phyloP scores from a whole-genome alignment of 2,888 invertebrate species.

The Phytoseiulus persimilis region DNA sequence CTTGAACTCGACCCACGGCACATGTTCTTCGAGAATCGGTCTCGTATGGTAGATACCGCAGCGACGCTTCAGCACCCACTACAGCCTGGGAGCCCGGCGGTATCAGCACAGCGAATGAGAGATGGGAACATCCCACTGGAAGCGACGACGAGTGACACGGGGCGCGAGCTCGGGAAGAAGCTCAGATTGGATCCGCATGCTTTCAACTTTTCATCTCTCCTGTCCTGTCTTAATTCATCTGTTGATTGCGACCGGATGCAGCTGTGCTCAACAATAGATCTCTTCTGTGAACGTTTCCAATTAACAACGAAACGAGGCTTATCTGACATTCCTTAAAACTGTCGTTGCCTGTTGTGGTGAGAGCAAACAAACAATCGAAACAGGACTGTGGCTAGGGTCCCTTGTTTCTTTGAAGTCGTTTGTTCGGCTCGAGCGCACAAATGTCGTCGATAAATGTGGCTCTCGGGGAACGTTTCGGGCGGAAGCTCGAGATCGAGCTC shows the following conservation, averaged over 20 bases:
- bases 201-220: neutral
- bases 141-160: neutral
- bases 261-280: neutral
- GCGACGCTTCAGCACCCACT: too few species aligned
- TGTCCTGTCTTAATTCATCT: neutral
- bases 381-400: neutral
- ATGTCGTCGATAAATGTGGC: neutral
- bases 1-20: too few species aligned
- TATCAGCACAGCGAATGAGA: neutral
- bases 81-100: neutral
- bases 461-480: too few species aligned
- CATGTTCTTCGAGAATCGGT: too few species aligned
- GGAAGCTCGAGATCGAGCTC: neutral
- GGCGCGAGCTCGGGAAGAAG: neutral
- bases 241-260: neutral
- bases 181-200: neutral
- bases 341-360: neutral
- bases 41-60: too few species aligned
- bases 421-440: neutral
- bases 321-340: slow-evolving; percentile 5
- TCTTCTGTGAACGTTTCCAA: neutral
- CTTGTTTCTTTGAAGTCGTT: neutral
- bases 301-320: neutral
- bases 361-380: neutral
- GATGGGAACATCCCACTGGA: neutral